These are phyloP conservation scores for Vespertilio murinus DNA, from an alignment of 2,797 vertebrate species.

Conservation along the genomic window DNA sequence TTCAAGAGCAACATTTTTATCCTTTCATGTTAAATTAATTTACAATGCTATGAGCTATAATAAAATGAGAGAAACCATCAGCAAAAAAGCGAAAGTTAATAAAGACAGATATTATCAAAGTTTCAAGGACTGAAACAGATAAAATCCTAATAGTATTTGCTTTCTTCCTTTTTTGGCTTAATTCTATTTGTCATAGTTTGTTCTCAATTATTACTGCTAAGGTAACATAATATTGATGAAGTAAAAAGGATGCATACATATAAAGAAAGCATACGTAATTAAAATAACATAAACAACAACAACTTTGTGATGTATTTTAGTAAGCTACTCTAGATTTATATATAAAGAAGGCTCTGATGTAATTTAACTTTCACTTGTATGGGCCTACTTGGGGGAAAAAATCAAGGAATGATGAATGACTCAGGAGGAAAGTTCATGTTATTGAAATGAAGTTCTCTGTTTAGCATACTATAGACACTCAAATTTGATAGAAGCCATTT, in stretches of 20 bases:
- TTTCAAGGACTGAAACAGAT: conserved; percentile 76
- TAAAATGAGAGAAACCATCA: conserved; percentile 83
- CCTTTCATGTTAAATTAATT: conserved; percentile 88
- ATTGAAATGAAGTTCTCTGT: conserved; percentile 43
- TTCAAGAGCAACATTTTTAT: conserved; percentile 86
- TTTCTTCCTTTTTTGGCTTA: conserved; percentile 52
- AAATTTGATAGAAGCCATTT: conserved; percentile 13
- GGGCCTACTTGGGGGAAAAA: not conserved
- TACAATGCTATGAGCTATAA: conserved; percentile 83
- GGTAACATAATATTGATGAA: conserved; percentile 69
- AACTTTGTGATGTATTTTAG: not conserved
- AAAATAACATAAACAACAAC: conserved; percentile 56
- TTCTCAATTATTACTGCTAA: conserved; percentile 68
- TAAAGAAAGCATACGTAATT: conserved; percentile 61
- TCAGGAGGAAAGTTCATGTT: not conserved
- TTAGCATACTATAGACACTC: not conserved
- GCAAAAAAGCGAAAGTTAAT: conserved; percentile 82
- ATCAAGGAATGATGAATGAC: conserved; percentile 46
- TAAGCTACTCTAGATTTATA: conserved; percentile 30
- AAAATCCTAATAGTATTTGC: conserved; percentile 71
- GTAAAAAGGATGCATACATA: conserved; percentile 48
- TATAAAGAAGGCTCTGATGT: not conserved
- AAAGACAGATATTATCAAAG: conserved; percentile 82
- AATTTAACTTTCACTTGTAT: conserved; percentile 42
- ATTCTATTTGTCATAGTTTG: conserved; percentile 71